Percentiles rank a stretch among this genome's conserved stretches.
Conservation (phyloP, 2,888 invertebrate species). For the Scotopteryx bipunctaria region DNA sequence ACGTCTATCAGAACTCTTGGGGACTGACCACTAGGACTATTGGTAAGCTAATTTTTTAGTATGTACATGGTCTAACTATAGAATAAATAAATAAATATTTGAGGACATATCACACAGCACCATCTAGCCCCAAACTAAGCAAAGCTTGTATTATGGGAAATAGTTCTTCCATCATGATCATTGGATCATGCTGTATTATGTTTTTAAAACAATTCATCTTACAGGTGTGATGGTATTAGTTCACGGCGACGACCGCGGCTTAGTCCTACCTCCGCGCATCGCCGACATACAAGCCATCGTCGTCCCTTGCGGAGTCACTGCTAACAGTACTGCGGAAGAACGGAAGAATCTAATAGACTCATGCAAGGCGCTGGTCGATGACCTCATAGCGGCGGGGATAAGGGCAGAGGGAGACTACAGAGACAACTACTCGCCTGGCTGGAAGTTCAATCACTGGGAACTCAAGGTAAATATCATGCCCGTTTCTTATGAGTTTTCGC, state of each 20-base stretch:
- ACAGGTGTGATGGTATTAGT: constrained; percentile 93
- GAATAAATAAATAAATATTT: too few species aligned
- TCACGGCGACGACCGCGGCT: constrained; percentile 97
- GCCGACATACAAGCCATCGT: constrained; percentile 94
- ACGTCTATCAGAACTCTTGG: constrained; percentile 99
- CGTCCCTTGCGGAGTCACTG: constrained; percentile 98
- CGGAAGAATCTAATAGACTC: constrained; percentile 85
- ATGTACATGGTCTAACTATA: neutral
- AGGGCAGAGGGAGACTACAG: constrained; percentile 93
- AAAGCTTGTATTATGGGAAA: too few species aligned
- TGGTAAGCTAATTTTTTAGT: constrained; percentile 73
- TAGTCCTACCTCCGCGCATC: constrained; percentile 97
- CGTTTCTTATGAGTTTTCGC: too few species aligned
- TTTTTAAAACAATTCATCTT: neutral
- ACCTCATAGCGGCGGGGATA: constrained; percentile 85
- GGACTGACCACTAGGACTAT: constrained; percentile 98
- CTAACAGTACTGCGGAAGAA: constrained; percentile 88
- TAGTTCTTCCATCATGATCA: too few species aligned
- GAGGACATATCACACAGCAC: too few species aligned
- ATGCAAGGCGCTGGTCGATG: constrained; percentile 87
- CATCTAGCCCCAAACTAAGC: too few species aligned
- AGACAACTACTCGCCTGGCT: constrained; percentile 98
- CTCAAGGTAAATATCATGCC: constrained; percentile 85
- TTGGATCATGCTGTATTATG: too few species aligned
- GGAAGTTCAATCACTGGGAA: constrained; percentile 99